These are phyloP conservation scores for Agriopis aurantiaria DNA, from an alignment of 2,888 invertebrate species.

Conservation along the genomic window DNA sequence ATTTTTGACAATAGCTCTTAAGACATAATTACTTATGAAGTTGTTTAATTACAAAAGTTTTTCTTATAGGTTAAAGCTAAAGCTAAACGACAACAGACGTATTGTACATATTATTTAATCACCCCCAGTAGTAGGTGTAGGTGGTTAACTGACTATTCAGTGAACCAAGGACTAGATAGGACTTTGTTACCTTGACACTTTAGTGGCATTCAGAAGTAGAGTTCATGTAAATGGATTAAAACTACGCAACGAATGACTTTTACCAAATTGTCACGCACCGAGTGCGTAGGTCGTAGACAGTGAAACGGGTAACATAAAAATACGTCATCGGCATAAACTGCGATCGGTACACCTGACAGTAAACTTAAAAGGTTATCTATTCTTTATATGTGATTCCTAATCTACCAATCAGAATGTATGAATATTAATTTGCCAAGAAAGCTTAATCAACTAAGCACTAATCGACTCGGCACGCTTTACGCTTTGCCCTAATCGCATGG, in stretches of 20 bases:
- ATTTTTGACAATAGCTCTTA: no score
- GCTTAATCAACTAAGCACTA: neutral
- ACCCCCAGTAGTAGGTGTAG: no score
- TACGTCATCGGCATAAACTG: neutral
- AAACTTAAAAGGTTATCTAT: neutral
- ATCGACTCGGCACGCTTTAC: no score
- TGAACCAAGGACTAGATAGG: neutral
- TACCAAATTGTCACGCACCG: neutral
- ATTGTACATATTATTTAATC: no score
- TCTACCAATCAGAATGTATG: neutral
- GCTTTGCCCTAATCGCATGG: no score
- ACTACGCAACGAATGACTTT: neutral
- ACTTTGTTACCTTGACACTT: neutral
- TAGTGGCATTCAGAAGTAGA: neutral
- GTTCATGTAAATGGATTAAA: neutral
- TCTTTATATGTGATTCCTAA: neutral
- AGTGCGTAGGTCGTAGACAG: neutral
- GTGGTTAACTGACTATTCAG: no score
- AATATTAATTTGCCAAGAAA: neutral
- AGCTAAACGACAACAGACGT: no score
- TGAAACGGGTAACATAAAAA: neutral
- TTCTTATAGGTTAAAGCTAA: no score
- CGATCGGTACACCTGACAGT: neutral
- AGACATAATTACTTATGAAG: no score
- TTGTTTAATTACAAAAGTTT: no score